Base-by-base conservation (phyloP, 2,113 vertebrate genomes). In the Clinocottus analis region DNA sequence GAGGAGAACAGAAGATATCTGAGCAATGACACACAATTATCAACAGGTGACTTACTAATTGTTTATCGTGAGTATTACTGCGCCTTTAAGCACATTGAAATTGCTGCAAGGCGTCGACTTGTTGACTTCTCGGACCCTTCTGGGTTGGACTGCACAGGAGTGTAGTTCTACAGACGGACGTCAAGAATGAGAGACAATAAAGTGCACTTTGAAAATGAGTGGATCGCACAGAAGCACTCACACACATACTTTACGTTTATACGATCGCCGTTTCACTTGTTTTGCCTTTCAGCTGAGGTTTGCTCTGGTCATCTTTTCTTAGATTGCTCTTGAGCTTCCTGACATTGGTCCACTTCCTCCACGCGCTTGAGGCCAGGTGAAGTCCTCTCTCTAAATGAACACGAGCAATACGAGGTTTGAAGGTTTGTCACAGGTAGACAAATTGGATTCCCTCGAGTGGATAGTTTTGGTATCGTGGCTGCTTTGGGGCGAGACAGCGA, bases 391-490 rank as follows among this genome's bases (percentile, higher is more conserved):
- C 70, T 80, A 84, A 89, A 84, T 83, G 85, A 85, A 76, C 75
- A 80, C n/a, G n/a, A 75, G 76, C 37, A 55, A 75, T 64, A 39
- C 29, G 16, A 53, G 19, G 69, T 55, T 88, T 65, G 71, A 85
- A 82, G 85, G n/a, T n/a, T n/a, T 89, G 80, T 84, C 87, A 78
- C 79, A 75, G 84, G 79, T 80, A 79, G 84, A 90, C 87, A 91
- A 89, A 91, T 83, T 90, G 83, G 89, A 91, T 93, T 92, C 91
- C 51, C 88, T 51, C 37, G 71, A 84, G 73, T 84, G 85, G 81
- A 78, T 87, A 80, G 85, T 83, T 89, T 77, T 87, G 85, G 75
- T 81, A 51, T 77, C 81, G 74, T 41, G 80, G 83, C 73, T 85
- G 83, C 86, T 83, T 88, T 86, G 83, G 83, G 82, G 80, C 80